Base-by-base conservation (phyloP, 2,888 invertebrate genomes). In the Tetragonisca angustula region DNA sequence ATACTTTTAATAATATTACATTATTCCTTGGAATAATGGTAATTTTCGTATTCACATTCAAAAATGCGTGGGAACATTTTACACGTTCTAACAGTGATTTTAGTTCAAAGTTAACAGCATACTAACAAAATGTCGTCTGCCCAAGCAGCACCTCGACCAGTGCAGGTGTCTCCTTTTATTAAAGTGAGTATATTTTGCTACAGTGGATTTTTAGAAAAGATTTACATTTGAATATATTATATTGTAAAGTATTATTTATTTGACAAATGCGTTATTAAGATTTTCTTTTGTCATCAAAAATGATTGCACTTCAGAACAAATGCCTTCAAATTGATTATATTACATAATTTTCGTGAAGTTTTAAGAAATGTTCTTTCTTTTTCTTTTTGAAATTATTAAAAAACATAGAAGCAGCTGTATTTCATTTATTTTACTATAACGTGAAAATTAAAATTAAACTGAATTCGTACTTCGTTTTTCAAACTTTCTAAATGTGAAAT, bases 91-190 rank as follows among this genome's bases (percentile, higher is more conserved):
- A n/a, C 19, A 43, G 24, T 5, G 32, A 71, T 24, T 13, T 11
- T 19, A 32, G 21, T 15, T 27, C 4, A 17, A 27, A 27, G 27
- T 56, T 67, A 32, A 17, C 27, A 61, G 27, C 32, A 27, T 72
- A 68, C 56, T 80, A 81, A 79, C 87, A 93, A 94, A 91, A 94
- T 94, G 94, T 94, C 94, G 91, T 80, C 92, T 67, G 90, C 87
- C 52, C 92, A 92, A 79, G 87, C 92, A 59, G 91, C 89, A 76
- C 93, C 93, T 15, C 91, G 90, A 91, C 97, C 98, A 90, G 96
- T 97, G 87, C 96, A 96, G 93, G 97, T 98, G 88, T 97, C 98
- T 73, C 98, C 98, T 74, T 95, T 97, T 79, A 98, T 98, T 93
- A 97, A 97, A 96, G 97, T 97, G 59, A 69, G 84, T n/a, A 69